Conservation (phyloP, 2,888 invertebrate species). For the Apantesis nais region DNA sequence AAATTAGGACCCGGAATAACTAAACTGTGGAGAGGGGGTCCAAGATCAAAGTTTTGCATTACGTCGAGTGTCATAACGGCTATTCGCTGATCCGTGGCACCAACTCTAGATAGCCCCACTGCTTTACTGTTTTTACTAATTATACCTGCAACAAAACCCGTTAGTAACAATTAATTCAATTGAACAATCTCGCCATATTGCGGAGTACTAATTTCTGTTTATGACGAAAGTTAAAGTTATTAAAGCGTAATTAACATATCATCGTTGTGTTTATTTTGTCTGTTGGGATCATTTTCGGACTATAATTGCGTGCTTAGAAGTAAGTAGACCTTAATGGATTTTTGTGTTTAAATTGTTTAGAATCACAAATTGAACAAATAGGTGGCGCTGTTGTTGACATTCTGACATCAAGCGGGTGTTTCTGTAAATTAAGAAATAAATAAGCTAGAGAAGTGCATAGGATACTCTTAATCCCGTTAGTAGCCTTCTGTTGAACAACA, state of each 20-base stretch:
- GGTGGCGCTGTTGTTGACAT: too few relatives aligned
- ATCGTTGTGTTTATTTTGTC: background rate
- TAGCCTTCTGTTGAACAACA: too few relatives aligned
- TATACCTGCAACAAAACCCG: slow-evolving; percentile 57
- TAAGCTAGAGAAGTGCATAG: too few relatives aligned
- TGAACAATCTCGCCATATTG: background rate
- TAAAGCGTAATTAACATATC: background rate
- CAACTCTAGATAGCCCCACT: slow-evolving; percentile 96
- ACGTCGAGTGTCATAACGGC: slow-evolving; percentile 89
- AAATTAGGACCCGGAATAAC: slow-evolving; percentile 93
- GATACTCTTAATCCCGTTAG: too few relatives aligned
- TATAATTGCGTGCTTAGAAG: too few relatives aligned
- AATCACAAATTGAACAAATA: too few relatives aligned
- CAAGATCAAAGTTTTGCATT: slow-evolving; percentile 91
- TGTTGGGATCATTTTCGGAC: background rate
- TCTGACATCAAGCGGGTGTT: too few relatives aligned
- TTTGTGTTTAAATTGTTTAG: background rate
- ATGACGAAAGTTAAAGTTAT: background rate
- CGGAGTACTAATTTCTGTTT: background rate
- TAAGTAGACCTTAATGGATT: background rate
- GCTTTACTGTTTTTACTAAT: slow-evolving; percentile 87
- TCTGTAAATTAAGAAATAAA: too few relatives aligned
- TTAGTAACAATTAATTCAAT: background rate
- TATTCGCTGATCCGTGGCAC: slow-evolving; percentile 93
- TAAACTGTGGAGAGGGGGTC: slow-evolving; percentile 96